Percentiles rank a stretch among this genome's conserved stretches.
These are phyloP conservation scores for Callosobruchus maculatus DNA, from an alignment of 2,888 invertebrate species.

Conservation along the genomic window DNA sequence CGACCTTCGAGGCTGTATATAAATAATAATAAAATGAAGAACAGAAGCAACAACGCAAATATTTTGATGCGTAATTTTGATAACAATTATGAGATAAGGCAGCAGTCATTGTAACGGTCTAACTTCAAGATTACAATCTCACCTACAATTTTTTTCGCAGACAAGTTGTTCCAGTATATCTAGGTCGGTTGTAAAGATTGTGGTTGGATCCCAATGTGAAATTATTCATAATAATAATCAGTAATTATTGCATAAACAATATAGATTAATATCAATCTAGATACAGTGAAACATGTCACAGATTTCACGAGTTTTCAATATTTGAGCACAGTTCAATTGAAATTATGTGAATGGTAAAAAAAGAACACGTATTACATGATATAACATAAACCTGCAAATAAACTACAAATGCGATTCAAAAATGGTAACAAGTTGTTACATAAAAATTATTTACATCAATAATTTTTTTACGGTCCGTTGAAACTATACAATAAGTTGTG, in stretches of 20 bases:
- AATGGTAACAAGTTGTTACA: too few species aligned
- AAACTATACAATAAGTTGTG: too few species aligned
- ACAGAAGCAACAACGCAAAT: not conserved
- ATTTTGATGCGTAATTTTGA: not conserved
- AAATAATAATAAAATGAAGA: not conserved
- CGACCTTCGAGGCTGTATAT: not conserved
- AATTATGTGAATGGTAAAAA: too few species aligned
- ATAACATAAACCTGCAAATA: too few species aligned
- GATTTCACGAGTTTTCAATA: too few species aligned
- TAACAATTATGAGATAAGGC: not conserved
- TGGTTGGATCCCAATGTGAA: not conserved
- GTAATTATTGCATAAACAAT: not conserved
- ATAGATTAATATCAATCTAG: too few species aligned
- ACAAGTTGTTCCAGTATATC: not conserved
- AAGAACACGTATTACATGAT: too few species aligned
- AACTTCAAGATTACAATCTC: not conserved
- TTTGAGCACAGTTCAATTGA: too few species aligned
- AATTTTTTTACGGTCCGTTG: too few species aligned
- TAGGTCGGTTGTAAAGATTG: not conserved
- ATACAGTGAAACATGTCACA: too few species aligned
- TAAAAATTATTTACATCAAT: too few species aligned
- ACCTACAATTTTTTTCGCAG: not conserved
- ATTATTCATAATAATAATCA: not conserved
- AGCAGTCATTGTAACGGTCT: not conserved
- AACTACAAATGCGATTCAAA: too few species aligned